These are phyloP conservation scores for Rhinoraja longicauda DNA, from an alignment of 2,797 vertebrate genomes.

Conservation along the genomic window DNA sequence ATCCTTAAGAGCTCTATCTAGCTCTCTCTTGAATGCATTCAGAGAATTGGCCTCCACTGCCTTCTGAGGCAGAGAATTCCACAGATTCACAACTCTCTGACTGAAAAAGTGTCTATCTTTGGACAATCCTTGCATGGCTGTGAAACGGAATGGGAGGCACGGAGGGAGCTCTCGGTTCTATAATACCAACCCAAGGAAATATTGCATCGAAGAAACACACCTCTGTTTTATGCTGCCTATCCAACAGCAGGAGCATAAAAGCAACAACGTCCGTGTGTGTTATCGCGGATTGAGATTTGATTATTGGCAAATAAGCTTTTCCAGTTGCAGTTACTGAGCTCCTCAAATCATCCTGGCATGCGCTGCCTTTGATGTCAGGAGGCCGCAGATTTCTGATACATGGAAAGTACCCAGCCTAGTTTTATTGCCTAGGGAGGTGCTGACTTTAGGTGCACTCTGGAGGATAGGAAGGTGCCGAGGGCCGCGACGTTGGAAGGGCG, in stretches of 20 bases:
- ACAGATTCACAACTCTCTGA: too few species aligned
- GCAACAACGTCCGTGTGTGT: not conserved
- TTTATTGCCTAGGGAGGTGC: not conserved
- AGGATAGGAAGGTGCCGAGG: too few species aligned
- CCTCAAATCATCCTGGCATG: conserved; percentile 20
- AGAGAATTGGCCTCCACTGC: too few species aligned
- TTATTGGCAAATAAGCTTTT: conserved; percentile 16
- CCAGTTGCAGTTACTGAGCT: not conserved
- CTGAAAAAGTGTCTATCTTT: too few species aligned
- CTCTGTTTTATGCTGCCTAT: not conserved
- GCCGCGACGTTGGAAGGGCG: not conserved
- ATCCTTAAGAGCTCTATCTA: too few species aligned
- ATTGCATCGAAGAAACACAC: not conserved
- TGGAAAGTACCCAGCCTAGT: not conserved
- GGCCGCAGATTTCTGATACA: not conserved
- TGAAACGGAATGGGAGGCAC: not conserved
- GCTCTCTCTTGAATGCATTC: too few species aligned
- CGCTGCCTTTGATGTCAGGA: conserved; percentile 17
- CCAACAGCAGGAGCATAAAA: not conserved
- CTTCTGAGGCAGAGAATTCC: too few species aligned
- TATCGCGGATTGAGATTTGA: not conserved
- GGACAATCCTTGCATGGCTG: not conserved
- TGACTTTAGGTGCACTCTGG: too few species aligned
- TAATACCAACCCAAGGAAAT: not conserved
- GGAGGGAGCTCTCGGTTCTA: not conserved